Evolutionary conservation across 35 echinoderm and acorn worm genomes (phyloP).

Genomic region (Lytechinus pictus): DNA sequence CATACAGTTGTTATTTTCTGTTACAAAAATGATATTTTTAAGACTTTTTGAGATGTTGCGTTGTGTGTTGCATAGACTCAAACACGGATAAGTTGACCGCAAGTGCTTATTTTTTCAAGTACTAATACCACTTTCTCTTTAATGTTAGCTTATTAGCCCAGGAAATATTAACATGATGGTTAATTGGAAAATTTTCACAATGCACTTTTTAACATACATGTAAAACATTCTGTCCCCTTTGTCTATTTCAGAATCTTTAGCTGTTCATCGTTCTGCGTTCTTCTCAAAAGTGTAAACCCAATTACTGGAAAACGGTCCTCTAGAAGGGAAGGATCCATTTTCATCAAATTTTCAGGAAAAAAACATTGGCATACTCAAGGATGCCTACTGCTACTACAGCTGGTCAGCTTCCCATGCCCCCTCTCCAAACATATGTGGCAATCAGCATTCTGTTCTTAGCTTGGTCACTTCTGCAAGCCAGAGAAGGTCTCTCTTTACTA

Average conservation of each 20-base stretch:
- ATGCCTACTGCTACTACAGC: not conserved
- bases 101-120: too few species aligned
- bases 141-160: too few species aligned
- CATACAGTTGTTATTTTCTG: too few species aligned
- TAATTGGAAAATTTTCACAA: too few species aligned
- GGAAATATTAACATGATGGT: too few species aligned
- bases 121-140: too few species aligned
- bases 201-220: too few species aligned
- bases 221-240: not conserved
- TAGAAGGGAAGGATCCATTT: not conserved
- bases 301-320: not conserved
- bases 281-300: not conserved
- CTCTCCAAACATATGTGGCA: constrained; percentile 76
- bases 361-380: not conserved
- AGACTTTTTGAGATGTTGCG: too few species aligned
- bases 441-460: constrained; percentile 71
- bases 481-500: constrained; percentile 60
- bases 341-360: not conserved
- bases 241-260: not conserved
- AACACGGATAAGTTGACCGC: too few species aligned
- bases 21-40: too few species aligned
- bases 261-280: not conserved
- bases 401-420: constrained; percentile 67
- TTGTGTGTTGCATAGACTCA: too few species aligned
- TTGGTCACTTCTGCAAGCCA: constrained; percentile 82